Evolutionary conservation across 2,888 invertebrate species (phyloP).

Genomic region (Carabus problematicus): DNA sequence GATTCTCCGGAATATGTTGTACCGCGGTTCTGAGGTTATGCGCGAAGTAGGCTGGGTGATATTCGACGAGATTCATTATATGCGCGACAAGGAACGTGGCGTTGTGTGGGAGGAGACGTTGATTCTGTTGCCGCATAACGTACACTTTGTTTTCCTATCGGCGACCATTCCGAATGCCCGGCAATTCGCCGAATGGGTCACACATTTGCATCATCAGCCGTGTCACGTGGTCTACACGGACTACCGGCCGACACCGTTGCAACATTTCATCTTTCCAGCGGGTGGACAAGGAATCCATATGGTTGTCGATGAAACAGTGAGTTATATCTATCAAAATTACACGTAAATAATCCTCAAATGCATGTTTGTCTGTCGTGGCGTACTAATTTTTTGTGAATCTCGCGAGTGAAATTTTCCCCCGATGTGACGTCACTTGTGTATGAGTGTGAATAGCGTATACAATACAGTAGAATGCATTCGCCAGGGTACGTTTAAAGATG

Average conservation of each 20-base stretch:
- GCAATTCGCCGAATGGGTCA: conserved; percentile 95
- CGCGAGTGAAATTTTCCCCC: no score
- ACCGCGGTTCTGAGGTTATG: conserved; percentile 98
- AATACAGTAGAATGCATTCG: no score
- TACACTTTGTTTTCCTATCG: conserved; percentile 97
- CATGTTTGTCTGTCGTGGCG: no score
- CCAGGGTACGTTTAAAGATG: conserved; percentile 94
- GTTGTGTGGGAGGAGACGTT: conserved; percentile 99
- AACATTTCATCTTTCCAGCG: conserved; percentile 97
- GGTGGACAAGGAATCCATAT: conserved; percentile 96
- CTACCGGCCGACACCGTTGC: conserved; percentile 94
- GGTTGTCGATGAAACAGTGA: conserved; percentile 88
- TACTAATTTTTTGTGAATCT: no score
- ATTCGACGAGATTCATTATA: conserved; percentile 99
- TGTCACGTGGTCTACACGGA: conserved; percentile 99
- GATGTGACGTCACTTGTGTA: no score
- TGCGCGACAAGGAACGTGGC: conserved; percentile 99
- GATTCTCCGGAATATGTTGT: conserved; percentile 98
- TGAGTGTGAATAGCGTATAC: no score
- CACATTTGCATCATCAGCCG: conserved; percentile 92
- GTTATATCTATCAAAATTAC: conserved; percentile 33
- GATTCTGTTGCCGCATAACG: conserved; percentile 95
- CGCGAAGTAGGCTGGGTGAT: conserved; percentile 99
- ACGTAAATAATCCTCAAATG: no score
- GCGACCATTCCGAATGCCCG: conserved; percentile 99